Percentiles rank a stretch among this genome's conserved stretches.
Conservation (phyloP, 2,797 vertebrate genomes). For the Caiman crocodilus region DNA sequence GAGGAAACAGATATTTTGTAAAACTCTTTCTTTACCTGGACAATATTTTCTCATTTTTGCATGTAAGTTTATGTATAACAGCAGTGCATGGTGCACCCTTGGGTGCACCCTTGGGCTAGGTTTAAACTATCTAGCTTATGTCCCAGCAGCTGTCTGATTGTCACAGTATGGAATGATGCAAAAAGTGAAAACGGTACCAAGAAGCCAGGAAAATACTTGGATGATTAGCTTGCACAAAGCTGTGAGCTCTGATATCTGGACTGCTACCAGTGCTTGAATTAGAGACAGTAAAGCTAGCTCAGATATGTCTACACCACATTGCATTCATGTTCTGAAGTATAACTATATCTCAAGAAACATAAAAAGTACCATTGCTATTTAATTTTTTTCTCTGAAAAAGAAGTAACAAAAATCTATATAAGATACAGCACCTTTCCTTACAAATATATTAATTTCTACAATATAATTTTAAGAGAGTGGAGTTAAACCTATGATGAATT, state of each 20-base stretch:
- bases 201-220: slow-evolving; percentile 1
- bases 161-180: neutral
- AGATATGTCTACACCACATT: neutral
- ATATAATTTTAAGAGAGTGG: neutral
- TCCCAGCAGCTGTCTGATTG: neutral
- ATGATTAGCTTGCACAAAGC: slow-evolving; percentile 13
- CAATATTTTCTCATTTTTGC: neutral
- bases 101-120: neutral
- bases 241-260: neutral
- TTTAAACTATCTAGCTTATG: neutral
- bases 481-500: neutral
- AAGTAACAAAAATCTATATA: neutral
- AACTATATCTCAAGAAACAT: neutral
- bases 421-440: neutral
- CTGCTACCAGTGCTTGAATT: neutral
- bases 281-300: neutral
- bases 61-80: neutral
- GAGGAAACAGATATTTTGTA: neutral
- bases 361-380: neutral
- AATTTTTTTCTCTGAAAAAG: neutral
- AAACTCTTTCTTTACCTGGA: neutral
- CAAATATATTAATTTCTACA: neutral
- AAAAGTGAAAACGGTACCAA: slow-evolving; percentile 1
- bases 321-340: neutral
- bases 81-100: neutral